Base-by-base conservation (phyloP, 2,888 invertebrate species). In the Caradrina clavipalpis region DNA sequence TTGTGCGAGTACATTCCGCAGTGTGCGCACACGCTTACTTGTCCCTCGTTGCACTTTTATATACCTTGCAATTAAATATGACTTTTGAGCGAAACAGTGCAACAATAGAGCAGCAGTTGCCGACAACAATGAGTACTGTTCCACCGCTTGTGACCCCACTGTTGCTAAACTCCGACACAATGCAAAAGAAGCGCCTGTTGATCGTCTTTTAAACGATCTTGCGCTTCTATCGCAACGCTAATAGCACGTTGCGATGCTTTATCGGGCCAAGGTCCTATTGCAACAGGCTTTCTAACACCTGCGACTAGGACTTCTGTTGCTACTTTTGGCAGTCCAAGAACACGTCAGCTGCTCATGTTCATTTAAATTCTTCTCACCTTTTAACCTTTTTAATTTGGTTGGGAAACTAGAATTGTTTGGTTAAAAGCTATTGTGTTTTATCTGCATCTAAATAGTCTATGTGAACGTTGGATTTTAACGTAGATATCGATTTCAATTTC, bases 131-230 rank as follows among this genome's bases (percentile, higher is more conserved):
- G 88, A 90, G 84, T 81, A 73, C 78, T 87, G 87, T 88, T 89
- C 87, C 87, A 81, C 77, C 76, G 87, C 81, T 86, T 88, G 86
- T 91, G 93, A 94, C 92, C 92, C 90, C 88, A 87, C 89, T 85
- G 87, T 95, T 94, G 91, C 93, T 91, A 92, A 94, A 94, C 90
- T 86, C 87, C 86, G 82, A 87, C 92, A 87, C 92, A 94, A 93
- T 93, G 89, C 89, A 85, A 92, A 84, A 95, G 92, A 91, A 93
- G 92, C 90, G 85, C 88, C 81, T 84, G 90, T 89, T 95, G 94
- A 95, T 95, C 94, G 95, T 93, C 93, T 95, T 95, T 95, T 95
- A 95, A 95, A 93, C 88, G 95, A 92, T 95, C 92, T 93, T 89
- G 91, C 91, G 90, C 91, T 88, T 88, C 88, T 91, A 92, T 89